Evolutionary conservation across 2,797 vertebrate genomes (phyloP).

Genomic region (Crenichthys baileyi): DNA sequence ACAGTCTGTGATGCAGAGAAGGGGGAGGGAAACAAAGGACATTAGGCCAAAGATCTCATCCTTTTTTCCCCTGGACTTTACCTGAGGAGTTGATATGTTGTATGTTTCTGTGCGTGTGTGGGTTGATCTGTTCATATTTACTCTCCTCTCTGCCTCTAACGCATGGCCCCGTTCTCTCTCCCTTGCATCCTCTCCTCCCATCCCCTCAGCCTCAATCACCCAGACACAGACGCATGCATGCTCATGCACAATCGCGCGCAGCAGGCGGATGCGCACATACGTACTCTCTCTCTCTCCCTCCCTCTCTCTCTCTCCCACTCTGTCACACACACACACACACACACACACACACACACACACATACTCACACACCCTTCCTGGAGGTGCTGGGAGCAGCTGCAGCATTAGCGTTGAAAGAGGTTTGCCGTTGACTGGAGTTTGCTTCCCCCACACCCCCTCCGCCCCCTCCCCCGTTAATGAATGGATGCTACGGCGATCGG

Average conservation of each 20-base stretch:
- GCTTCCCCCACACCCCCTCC: constrained; percentile 63
- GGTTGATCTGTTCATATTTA: constrained; percentile 69
- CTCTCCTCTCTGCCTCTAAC: constrained; percentile 66
- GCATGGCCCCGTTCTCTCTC: constrained; percentile 56
- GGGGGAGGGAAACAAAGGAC: constrained; percentile 14
- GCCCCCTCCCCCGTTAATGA: constrained; percentile 77
- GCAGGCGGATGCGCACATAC: constrained; percentile 76
- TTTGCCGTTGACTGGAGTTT: constrained; percentile 82
- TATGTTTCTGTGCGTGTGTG: constrained; percentile 20
- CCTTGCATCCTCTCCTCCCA: constrained; percentile 53
- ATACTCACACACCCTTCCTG: constrained; percentile 83
- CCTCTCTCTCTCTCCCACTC: not conserved
- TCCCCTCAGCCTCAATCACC: constrained; percentile 75
- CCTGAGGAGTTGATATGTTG: constrained; percentile 39
- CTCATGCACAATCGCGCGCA: constrained; percentile 79
- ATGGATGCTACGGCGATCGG: constrained; percentile 79
- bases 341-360: constrained; percentile 56
- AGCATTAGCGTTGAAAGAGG: constrained; percentile 82
- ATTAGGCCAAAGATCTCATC: constrained; percentile 19
- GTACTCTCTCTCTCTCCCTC: constrained; percentile 45
- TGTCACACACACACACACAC: constrained; percentile 15
- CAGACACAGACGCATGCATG: constrained; percentile 80
- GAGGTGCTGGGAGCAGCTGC: constrained; percentile 85
- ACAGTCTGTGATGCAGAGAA: constrained; percentile 13
- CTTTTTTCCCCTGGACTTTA: constrained; percentile 40